A percentile compares a stretch with the other conserved stretches of the same genome.
Conservation (phyloP, 2,888 invertebrate species). For the Drosophila algonquin region DNA sequence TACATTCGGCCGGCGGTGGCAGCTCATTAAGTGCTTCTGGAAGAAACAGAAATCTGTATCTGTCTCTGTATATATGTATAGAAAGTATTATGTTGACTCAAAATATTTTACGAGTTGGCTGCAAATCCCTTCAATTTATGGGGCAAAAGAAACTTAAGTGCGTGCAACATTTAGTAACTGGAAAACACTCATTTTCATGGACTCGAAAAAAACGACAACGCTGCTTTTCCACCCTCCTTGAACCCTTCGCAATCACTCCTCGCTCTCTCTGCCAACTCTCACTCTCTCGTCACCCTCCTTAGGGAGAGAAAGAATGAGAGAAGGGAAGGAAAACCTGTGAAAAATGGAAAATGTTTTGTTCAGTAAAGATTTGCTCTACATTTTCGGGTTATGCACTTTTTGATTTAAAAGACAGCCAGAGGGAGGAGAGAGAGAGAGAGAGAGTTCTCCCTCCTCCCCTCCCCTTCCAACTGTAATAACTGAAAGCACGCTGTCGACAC, state of each 20-base stretch:
- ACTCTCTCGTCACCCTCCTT: conserved; percentile 22
- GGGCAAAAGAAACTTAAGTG: conserved; percentile 28
- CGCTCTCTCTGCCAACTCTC: background rate
- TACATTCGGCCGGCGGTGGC: conserved; percentile 27
- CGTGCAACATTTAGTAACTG: conserved; percentile 12
- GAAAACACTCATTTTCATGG: background rate
- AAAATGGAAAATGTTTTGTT: conserved; percentile 32
- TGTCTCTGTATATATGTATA: conserved; percentile 18
- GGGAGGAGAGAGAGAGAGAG: conserved; percentile 2
- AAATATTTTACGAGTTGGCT: conserved; percentile 62
- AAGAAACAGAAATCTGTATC: conserved; percentile 12
- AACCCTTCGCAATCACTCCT: background rate
- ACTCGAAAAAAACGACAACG: background rate
- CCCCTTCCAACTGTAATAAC: conserved; percentile 31
- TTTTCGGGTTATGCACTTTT: conserved; percentile 27
- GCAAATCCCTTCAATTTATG: conserved; percentile 61
- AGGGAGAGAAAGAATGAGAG: background rate
- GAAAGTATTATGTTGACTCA: conserved; percentile 37
- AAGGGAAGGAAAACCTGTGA: conserved; percentile 21
- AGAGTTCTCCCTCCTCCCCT: conserved; percentile 4
- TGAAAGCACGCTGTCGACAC: conserved; percentile 47
- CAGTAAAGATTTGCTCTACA: conserved; percentile 24
- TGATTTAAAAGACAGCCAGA: conserved; percentile 27
- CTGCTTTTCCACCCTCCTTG: background rate
- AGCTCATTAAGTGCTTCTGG: conserved; percentile 42